phyloP scores from a whole-genome alignment of 2,888 invertebrate species.

The Himalopsyche tibetana region DNA sequence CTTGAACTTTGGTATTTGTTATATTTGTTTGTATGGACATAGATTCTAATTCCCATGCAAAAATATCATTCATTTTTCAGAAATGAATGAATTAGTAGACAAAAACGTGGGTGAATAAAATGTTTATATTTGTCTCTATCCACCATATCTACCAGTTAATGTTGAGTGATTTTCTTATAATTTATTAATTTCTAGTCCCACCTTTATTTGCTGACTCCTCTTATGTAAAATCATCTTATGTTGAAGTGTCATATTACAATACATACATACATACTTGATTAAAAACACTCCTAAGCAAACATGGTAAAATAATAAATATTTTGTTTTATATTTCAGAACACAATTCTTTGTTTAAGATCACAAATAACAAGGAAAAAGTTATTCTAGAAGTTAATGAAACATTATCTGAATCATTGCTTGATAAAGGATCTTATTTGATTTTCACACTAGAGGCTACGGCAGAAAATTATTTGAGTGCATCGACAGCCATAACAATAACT shows the following conservation, averaged over 20 bases:
- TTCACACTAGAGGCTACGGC: constrained; percentile 53
- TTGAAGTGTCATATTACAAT: no score
- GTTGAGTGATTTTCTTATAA: background rate
- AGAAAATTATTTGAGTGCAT: constrained; percentile 28
- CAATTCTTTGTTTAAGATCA: background rate
- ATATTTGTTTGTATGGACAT: no score
- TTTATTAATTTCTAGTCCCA: background rate
- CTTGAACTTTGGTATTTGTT: no score
- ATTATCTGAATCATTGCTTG: constrained; percentile 61
- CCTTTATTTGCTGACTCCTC: no score
- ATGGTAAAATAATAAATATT: no score
- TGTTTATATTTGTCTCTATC: no score
- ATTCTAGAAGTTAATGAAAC: background rate
- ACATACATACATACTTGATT: no score
- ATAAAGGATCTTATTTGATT: constrained; percentile 51
- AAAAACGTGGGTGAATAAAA: no score
- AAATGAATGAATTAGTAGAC: no score
- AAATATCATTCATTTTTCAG: no score
- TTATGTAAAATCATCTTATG: no score
- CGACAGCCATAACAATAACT: constrained; percentile 51
- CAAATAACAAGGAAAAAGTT: background rate
- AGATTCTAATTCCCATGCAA: no score
- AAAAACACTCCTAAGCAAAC: background rate
- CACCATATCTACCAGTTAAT: background rate
- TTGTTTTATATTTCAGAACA: background rate